Percentiles rank a stretch among this genome's conserved stretches.
Evolutionary conservation across 2,113 vertebrate species (phyloP).

Genomic region (Limnothrissa miodon): DNA sequence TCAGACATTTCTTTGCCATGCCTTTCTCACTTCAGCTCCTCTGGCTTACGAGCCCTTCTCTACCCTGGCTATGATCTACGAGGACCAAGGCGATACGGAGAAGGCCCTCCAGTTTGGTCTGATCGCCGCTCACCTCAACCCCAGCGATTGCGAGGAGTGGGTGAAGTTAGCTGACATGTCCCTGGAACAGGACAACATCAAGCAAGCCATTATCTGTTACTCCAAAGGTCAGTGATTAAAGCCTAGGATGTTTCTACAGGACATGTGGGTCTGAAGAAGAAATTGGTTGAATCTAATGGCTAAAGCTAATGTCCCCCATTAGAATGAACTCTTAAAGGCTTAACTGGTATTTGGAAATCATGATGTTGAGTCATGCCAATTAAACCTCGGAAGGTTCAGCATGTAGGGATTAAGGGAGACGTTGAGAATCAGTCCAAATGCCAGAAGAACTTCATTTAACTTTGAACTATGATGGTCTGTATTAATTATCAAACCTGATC

Average conservation of each 20-base stretch:
- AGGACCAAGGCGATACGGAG: constrained; percentile 92
- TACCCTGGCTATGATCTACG: constrained; percentile 97
- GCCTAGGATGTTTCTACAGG: not conserved
- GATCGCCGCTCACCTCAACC: constrained; percentile 96
- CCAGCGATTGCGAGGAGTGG: constrained; percentile 95
- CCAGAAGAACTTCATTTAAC: not conserved
- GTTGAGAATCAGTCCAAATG: no score
- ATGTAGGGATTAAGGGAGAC: no score
- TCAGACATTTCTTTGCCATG: not conserved
- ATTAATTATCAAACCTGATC: no score
- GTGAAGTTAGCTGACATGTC: constrained; percentile 95
- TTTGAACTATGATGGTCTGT: not conserved
- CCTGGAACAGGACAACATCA: constrained; percentile 94
- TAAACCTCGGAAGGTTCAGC: no score
- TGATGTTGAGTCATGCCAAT: no score
- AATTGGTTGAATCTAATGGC: not conserved
- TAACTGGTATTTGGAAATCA: no score
- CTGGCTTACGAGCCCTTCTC: constrained; percentile 97
- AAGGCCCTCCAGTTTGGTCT: constrained; percentile 94
- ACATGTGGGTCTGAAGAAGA: not conserved
- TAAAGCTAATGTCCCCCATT: no score
- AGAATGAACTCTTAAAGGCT: no score
- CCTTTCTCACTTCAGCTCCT: constrained; percentile 74
- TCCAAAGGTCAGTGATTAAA: constrained; percentile 80
- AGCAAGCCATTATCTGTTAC: constrained; percentile 95